These are phyloP conservation scores for Lerista edwardsae DNA, from an alignment of 2,797 vertebrate species.

Conservation along the genomic window DNA sequence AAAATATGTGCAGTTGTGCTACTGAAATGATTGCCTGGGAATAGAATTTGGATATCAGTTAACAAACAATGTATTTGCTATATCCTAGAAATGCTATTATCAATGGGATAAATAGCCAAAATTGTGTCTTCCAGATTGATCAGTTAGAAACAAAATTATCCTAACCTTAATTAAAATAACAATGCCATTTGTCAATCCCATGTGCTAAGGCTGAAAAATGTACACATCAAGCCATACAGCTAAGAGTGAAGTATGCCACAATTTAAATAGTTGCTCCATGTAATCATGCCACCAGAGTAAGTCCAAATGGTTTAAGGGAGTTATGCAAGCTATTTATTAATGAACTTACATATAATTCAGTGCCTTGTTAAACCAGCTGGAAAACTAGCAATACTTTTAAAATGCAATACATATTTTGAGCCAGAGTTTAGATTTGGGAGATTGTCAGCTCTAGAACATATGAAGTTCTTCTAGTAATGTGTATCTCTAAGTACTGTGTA, in stretches of 20 bases:
- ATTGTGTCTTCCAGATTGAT: too few relatives aligned
- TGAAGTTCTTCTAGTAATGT: too few relatives aligned
- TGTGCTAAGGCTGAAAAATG: neutral
- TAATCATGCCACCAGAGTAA: neutral
- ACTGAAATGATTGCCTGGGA: neutral
- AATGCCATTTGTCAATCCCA: neutral
- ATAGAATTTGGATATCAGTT: neutral
- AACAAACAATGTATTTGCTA: neutral
- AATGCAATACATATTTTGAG: neutral
- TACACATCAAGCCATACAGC: neutral
- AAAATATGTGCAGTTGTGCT: neutral
- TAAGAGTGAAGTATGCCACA: neutral
- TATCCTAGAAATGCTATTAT: neutral
- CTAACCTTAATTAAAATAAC: neutral
- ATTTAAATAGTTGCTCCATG: neutral
- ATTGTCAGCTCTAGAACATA: neutral
- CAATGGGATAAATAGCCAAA: too few relatives aligned
- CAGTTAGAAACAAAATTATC: too few relatives aligned
- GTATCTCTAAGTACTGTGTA: too few relatives aligned
- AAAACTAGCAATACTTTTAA: neutral
- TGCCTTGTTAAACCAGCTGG: neutral
- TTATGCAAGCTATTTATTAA: neutral
- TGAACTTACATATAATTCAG: neutral
- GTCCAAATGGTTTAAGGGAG: neutral
- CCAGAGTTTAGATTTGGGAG: neutral